Conservation (phyloP, 1,140 invertebrate genomes). For the Campoletis sonorensis region DNA sequence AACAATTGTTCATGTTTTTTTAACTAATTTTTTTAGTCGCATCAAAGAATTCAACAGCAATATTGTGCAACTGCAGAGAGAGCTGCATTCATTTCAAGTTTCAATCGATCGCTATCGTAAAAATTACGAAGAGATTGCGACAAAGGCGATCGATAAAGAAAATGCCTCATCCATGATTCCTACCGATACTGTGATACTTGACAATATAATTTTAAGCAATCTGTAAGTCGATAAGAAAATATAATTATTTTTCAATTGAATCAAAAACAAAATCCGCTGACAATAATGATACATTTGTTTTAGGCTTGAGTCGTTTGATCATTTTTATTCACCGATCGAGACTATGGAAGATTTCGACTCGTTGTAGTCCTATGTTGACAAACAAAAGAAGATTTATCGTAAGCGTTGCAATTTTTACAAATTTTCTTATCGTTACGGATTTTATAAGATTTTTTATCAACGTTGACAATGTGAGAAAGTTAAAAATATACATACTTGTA, state of each 20-base stretch:
- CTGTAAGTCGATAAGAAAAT: constrained; percentile 57
- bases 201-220: constrained; percentile 63
- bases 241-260: background rate
- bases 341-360: background rate
- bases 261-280: background rate
- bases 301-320: constrained; percentile 48
- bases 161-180: constrained; percentile 16
- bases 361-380: background rate
- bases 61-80: background rate
- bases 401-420: background rate
- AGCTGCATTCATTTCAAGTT: constrained; percentile 33
- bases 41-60: constrained; percentile 38
- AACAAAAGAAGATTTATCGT: constrained; percentile 45
- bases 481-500: constrained; percentile 32
- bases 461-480: background rate
- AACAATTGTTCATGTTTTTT: background rate
- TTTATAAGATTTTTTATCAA: constrained; percentile 24
- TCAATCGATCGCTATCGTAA: constrained; percentile 10
- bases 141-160: background rate
- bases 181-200: constrained; percentile 59
- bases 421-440: background rate
- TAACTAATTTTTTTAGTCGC: constrained; percentile 20
- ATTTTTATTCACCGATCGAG: constrained; percentile 40
- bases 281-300: constrained; percentile 22
- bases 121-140: constrained; percentile 20